Evolutionary conservation across 2,113 vertebrate genomes (phyloP).

Genomic region (Australoheros scitulus): DNA sequence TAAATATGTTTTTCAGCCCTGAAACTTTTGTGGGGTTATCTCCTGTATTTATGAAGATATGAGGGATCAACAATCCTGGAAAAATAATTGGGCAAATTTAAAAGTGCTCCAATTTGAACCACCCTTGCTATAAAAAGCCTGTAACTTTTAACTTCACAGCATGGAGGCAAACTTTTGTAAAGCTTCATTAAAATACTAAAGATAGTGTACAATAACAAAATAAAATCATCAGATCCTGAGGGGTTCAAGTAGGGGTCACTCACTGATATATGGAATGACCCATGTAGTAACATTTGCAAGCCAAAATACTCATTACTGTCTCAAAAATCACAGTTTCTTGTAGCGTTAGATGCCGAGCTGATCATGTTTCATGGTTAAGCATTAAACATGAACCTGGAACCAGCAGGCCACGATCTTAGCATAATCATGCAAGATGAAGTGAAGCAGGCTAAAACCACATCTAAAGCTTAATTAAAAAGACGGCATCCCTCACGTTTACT

Average conservation of each 20-base stretch:
- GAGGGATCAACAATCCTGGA: not conserved
- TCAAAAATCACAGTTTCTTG: not conserved
- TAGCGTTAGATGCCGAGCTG: not conserved
- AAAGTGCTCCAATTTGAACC: not conserved
- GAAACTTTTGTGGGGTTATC: not conserved
- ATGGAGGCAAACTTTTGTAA: not conserved
- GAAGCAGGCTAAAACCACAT: not conserved
- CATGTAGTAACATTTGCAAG: no score
- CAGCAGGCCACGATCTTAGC: not conserved
- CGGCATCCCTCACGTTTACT: not conserved
- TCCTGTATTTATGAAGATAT: not conserved
- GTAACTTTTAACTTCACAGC: no score
- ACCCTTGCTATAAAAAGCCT: not conserved
- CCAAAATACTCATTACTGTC: no score
- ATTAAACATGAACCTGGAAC: not conserved
- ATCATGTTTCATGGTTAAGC: not conserved
- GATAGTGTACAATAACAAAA: not conserved
- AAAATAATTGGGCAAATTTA: not conserved
- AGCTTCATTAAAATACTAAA: not conserved
- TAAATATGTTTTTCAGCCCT: not conserved
- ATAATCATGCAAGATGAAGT: not conserved
- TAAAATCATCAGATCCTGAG: not conserved
- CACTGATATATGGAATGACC: no score
- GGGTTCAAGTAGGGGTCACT: not conserved
- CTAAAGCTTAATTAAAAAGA: not conserved